phyloP scores from a whole-genome alignment of 2,113 vertebrate genomes.

The Ondatra zibethicus region DNA sequence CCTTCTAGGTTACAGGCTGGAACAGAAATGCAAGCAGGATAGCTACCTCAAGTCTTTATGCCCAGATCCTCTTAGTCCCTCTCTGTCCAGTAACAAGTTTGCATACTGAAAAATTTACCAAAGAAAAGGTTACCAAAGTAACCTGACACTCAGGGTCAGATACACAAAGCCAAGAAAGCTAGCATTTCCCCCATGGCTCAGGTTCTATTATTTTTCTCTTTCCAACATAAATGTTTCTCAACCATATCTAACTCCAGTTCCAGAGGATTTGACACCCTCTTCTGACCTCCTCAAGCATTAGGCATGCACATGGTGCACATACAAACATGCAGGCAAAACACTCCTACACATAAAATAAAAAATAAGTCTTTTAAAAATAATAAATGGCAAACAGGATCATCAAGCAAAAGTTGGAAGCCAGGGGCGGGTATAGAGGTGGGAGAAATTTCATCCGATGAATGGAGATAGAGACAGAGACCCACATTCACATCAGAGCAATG shows the following conservation, averaged over 20 bases:
- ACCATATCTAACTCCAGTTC: neutral
- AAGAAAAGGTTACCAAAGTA: neutral
- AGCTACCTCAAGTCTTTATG: neutral
- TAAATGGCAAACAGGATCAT: too few species aligned
- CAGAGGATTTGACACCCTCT: neutral
- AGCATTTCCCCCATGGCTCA: neutral
- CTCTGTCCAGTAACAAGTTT: neutral
- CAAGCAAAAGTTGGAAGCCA: too few species aligned
- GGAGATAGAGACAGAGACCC: too few species aligned
- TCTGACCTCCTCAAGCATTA: neutral
- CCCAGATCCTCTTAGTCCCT: neutral
- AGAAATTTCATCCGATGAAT: too few species aligned
- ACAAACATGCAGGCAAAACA: neutral
- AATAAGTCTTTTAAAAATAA: neutral
- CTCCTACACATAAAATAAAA: neutral
- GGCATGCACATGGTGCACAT: neutral
- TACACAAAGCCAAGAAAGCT: neutral
- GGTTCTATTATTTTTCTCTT: neutral
- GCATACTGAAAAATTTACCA: neutral
- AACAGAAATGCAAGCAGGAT: neutral
- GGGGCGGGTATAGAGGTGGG: too few species aligned
- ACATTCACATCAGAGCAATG: too few species aligned
- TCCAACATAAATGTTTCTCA: neutral
- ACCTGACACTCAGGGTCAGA: neutral
- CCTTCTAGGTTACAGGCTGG: constrained; percentile 22